phyloP scores from a whole-genome alignment of 2,797 vertebrate species.

The Syncerus caffer region DNA sequence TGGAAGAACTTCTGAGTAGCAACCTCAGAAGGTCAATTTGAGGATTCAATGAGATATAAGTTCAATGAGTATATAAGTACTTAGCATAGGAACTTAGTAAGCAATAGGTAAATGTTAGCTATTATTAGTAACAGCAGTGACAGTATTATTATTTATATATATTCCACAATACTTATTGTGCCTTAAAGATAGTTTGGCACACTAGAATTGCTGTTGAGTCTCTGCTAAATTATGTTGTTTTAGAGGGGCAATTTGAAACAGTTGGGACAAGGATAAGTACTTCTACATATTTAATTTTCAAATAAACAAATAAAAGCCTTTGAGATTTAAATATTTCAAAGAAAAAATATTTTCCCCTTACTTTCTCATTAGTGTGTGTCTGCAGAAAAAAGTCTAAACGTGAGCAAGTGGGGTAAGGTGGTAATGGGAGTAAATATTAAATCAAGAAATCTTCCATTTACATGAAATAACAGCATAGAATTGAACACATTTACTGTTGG shows the following conservation, averaged over 20 bases:
- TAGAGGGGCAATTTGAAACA: conserved; percentile 45
- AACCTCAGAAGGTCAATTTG: background rate
- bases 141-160: background rate
- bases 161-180: background rate
- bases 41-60: background rate
- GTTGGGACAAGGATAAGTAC: conserved; percentile 10
- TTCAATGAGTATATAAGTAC: background rate
- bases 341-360: conserved; percentile 31
- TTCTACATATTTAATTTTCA: conserved; percentile 42
- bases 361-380: conserved; percentile 31
- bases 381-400: conserved; percentile 33
- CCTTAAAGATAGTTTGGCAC: background rate
- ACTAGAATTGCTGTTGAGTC: background rate
- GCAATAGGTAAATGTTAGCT: background rate
- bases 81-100: background rate
- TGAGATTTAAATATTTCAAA: conserved; percentile 53
- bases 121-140: background rate
- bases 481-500: background rate
- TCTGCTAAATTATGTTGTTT: conserved; percentile 2
- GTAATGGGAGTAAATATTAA: conserved; percentile 20
- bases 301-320: conserved; percentile 33
- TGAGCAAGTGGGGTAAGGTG: background rate
- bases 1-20: background rate
- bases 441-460: conserved; percentile 15
- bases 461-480: conserved; percentile 2